phyloP scores from a whole-genome alignment of 1,140 invertebrate species.

The Bombus consobrinus region DNA sequence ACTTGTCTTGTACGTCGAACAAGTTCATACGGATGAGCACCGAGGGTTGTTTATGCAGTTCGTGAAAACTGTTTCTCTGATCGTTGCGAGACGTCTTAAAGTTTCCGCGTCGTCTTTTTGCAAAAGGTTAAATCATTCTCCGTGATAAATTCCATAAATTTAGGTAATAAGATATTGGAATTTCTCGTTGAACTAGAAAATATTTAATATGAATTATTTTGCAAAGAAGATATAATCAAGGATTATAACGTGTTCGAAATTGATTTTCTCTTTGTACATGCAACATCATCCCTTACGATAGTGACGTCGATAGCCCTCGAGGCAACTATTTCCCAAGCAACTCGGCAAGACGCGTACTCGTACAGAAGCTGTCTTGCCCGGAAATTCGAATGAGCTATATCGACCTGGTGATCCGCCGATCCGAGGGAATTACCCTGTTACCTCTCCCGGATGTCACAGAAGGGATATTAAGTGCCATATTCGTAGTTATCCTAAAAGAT shows the following conservation, averaged over 20 bases:
- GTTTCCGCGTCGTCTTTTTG: neutral
- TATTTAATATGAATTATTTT: neutral
- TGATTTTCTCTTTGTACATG: neutral
- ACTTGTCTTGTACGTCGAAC: neutral
- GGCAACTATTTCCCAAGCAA: conserved; percentile 32
- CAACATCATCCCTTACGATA: neutral
- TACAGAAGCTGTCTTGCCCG: conserved; percentile 18
- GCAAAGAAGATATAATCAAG: neutral
- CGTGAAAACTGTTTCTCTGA: neutral
- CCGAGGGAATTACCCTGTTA: conserved; percentile 44
- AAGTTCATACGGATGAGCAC: neutral
- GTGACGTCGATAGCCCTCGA: neutral
- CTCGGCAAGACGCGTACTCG: neutral
- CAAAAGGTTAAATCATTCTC: neutral
- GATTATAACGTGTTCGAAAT: neutral
- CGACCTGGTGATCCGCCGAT: conserved; percentile 41
- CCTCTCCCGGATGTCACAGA: neutral
- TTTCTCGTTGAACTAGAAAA: neutral
- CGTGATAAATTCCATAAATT: neutral
- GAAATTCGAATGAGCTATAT: conserved; percentile 25
- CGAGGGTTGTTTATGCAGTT: neutral
- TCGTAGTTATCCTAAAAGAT: conserved; percentile 36
- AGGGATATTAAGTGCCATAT: conserved; percentile 62
- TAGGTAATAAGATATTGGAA: neutral
- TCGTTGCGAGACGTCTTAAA: neutral